These are phyloP conservation scores for Emydoidea blandingii DNA, from an alignment of 2,797 vertebrate species.

Conservation along the genomic window DNA sequence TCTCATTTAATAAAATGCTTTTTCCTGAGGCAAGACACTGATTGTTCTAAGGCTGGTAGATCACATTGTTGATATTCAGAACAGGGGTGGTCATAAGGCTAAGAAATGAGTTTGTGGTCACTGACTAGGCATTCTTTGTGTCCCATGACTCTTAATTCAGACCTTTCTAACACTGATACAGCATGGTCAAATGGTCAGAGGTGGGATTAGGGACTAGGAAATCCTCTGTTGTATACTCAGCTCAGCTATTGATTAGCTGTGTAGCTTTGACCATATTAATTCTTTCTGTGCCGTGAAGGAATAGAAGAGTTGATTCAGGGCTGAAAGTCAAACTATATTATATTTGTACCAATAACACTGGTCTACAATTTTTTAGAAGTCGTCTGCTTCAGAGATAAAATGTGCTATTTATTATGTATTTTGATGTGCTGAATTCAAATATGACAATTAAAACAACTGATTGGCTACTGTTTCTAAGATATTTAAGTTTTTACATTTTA, in stretches of 20 bases:
- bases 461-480: too few species aligned
- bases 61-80: neutral
- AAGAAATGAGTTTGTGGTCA: neutral
- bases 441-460: too few species aligned
- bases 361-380: too few species aligned
- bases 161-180: neutral
- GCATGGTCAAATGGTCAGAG: neutral
- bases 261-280: neutral
- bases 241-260: neutral
- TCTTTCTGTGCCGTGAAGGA: neutral
- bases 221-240: neutral
- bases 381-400: too few species aligned
- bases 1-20: neutral
- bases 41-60: neutral
- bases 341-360: neutral
- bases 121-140: neutral
- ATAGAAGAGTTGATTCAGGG: neutral
- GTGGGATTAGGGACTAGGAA: neutral
- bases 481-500: too few species aligned
- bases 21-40: neutral
- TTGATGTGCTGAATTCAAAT: too few species aligned
- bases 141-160: neutral
- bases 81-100: neutral
- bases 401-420: too few species aligned
- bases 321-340: neutral